These are phyloP conservation scores for Chydorus sphaericus DNA, from an alignment of 2,888 invertebrate species.

Conservation along the genomic window DNA sequence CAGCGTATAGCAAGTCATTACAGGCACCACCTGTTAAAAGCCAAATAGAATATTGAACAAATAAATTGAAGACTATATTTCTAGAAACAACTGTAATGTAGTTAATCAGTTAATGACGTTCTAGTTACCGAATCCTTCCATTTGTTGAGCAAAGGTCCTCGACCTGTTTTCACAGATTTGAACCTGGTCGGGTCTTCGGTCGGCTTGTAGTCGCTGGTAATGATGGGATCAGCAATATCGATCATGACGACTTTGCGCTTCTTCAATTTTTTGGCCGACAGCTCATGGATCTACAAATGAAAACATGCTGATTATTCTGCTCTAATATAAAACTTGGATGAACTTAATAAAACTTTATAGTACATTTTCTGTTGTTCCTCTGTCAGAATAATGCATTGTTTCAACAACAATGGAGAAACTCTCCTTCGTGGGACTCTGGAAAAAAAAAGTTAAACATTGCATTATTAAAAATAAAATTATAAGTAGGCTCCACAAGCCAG, in stretches of 20 bases:
- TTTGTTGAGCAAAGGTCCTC: conserved; percentile 69
- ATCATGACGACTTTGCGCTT: conserved; percentile 37
- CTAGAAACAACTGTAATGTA: too few relatives aligned
- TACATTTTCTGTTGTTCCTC: conserved; percentile 30
- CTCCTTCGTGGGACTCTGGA: conserved; percentile 37
- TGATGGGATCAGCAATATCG: conserved; percentile 37
- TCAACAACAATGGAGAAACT: conserved; percentile 40
- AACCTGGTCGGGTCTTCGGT: conserved; percentile 75
- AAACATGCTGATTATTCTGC: conserved; percentile 1
- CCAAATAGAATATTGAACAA: neutral
- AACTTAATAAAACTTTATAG: too few relatives aligned
- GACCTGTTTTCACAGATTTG: conserved; percentile 78
- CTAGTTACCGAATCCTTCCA: conserved; percentile 51
- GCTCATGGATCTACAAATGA: conserved; percentile 34
- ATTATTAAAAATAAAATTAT: neutral
- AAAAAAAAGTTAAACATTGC: conserved; percentile 19
- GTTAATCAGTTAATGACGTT: neutral
- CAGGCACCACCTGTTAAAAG: conserved; percentile 43
- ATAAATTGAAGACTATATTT: neutral
- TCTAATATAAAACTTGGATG: neutral
- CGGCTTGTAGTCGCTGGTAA: conserved; percentile 51
- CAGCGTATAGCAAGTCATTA: conserved; percentile 97
- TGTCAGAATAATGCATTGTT: conserved; percentile 38
- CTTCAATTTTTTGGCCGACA: conserved; percentile 33
- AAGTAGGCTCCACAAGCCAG: too few relatives aligned